Conservation (phyloP, 1,140 invertebrate genomes). For the Cydia splendana region DNA sequence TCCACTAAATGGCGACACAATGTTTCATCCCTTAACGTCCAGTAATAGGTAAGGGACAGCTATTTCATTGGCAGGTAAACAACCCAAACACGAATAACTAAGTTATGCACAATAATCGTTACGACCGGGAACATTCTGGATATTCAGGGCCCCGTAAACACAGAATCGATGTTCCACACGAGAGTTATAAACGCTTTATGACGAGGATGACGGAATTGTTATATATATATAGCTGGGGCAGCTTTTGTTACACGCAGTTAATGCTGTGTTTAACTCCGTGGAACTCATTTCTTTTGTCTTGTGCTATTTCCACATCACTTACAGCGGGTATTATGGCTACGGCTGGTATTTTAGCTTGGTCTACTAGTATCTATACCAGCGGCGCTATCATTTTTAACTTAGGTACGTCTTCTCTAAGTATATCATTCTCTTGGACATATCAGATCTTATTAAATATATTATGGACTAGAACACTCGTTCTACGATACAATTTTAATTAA, state of each 20-base stretch:
- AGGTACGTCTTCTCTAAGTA: no score
- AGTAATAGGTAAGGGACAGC: not conserved
- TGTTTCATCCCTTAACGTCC: not conserved
- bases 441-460: no score
- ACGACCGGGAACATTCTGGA: conserved; percentile 31
- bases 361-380: not conserved
- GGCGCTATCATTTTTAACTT: no score
- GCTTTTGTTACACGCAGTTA: conserved; percentile 24
- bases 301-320: conserved; percentile 9
- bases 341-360: not conserved
- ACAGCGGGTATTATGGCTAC: not conserved
- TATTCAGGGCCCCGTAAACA: conserved; percentile 40
- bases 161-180: conserved; percentile 37
- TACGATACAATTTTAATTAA: not conserved
- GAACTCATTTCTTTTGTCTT: conserved; percentile 24
- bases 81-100: conserved; percentile 15
- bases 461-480: not conserved
- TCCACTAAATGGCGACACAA: conserved; percentile 5
- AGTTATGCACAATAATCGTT: conserved; percentile 29
- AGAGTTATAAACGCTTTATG: conserved; percentile 49
- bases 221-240: conserved; percentile 32
- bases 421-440: no score
- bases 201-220: conserved; percentile 49
- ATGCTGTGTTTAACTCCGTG: conserved; percentile 20
- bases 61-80: conserved; percentile 23